phyloP scores from a whole-genome alignment of 2,888 invertebrate genomes.

The Plebejus anna region DNA sequence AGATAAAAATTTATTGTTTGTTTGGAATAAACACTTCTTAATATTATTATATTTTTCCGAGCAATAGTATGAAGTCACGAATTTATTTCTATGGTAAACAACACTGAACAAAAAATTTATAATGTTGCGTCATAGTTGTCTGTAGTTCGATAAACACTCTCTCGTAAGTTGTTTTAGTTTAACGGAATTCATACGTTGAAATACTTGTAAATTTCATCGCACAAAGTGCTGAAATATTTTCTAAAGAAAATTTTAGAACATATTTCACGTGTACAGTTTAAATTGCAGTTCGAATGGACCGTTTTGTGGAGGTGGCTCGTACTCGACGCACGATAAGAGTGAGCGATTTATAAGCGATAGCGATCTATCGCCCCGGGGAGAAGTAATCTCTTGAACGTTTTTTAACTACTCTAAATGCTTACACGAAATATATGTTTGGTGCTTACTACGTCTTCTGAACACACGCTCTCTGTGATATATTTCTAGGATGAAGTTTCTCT shows the following conservation, averaged over 20 bases:
- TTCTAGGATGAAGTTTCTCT: neutral
- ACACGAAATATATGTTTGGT: constrained; percentile 26
- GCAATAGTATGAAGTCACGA: neutral
- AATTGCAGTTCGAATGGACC: constrained; percentile 28
- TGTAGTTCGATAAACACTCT: neutral
- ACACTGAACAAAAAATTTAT: neutral
- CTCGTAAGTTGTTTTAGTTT: neutral
- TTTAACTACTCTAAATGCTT: constrained; percentile 38
- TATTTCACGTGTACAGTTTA: constrained; percentile 22
- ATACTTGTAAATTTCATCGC: constrained; percentile 13
- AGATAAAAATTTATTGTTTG: no score
- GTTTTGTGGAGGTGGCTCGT: constrained; percentile 41
- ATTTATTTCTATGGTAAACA: neutral
- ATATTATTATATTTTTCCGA: neutral
- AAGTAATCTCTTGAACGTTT: constrained; percentile 46
- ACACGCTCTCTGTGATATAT: neutral
- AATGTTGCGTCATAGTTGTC: neutral
- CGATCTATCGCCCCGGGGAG: constrained; percentile 48
- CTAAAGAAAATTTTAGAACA: constrained; percentile 13
- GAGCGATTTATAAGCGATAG: constrained; percentile 57
- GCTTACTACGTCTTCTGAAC: neutral
- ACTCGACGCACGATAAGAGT: constrained; percentile 47
- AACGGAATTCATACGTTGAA: neutral
- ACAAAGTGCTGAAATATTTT: constrained; percentile 1
- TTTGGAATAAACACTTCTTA: no score